A percentile compares a stretch with the other conserved stretches of the same genome.
These are phyloP conservation scores for Mythimna pallens DNA, from an alignment of 2,888 invertebrate genomes.

Conservation along the genomic window DNA sequence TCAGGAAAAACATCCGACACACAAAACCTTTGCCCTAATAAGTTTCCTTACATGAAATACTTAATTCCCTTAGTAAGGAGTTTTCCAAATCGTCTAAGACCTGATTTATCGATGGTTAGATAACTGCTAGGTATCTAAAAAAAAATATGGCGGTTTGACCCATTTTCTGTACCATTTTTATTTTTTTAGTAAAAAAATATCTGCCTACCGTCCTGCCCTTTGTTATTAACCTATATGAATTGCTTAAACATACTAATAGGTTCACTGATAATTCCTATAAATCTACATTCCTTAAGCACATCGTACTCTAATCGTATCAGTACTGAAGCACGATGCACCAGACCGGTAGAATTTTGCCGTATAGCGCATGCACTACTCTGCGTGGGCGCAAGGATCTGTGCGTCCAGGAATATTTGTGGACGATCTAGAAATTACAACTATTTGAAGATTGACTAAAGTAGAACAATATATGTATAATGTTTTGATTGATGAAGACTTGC, in stretches of 20 bases:
- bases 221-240: too few relatives aligned
- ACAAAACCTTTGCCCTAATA: too few relatives aligned
- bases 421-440: conserved; percentile 12
- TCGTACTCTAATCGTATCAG: conserved; percentile 30
- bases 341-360: conserved; percentile 53
- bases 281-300: conserved; percentile 18
- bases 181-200: background rate
- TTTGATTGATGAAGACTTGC: too few relatives aligned
- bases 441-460: background rate
- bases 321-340: conserved; percentile 51
- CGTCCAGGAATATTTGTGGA: conserved; percentile 34
- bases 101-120: too few relatives aligned
- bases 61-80: background rate
- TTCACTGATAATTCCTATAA: background rate
- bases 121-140: too few relatives aligned
- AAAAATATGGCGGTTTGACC: too few relatives aligned
- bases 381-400: conserved; percentile 46
- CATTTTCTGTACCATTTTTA: too few relatives aligned
- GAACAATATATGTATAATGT: background rate
- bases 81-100: background rate
- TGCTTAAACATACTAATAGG: too few relatives aligned
- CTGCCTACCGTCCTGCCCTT: background rate
- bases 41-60: background rate
- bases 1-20: too few relatives aligned
- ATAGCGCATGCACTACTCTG: conserved; percentile 44